Evolutionary conservation across 1,140 invertebrate species (phyloP), one percentile per base, ranked within the genome.

Genomic region (Eulimnadia texana): DNA sequence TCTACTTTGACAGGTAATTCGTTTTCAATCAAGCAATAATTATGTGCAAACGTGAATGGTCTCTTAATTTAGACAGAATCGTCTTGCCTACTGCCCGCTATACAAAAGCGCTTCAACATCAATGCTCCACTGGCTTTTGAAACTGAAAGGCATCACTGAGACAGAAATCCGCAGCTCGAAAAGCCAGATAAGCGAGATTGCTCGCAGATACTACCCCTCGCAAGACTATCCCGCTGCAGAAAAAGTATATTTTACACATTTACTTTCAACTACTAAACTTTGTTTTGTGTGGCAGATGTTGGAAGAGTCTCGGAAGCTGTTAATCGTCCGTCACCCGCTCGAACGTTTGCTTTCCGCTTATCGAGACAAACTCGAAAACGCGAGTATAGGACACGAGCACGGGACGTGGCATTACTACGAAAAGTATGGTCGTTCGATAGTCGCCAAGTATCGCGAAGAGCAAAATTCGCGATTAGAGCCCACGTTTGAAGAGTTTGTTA

Each of bases 401-500:
- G 77, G 76, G 10, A 75, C 73, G 19, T 68, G 74, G 42, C 79
- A 82, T 67, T 83, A 80, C 68, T 77, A 80, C 65, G 68, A 73
- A 29, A 75, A 76, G 63, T 82, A 79, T 64, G 80, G 81, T 0
- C 62, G 70, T n/a, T 72, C 72, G 63, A 83, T 83, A 50, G 77
- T 82, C 1, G 61, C 68, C 54, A 77, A 76, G 65, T 80, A 76
- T 62, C 68, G 80, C 49, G 67, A 69, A 64, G 72, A 19, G 71
- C 70, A 66, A 69, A 73, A 67, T 68, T 66, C 64, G 0, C 75
- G 76, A 2, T 67, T 72, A 74, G 83, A 68, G 78, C 84, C 66
- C 73, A 84, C 65, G 75, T 91, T 80, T 77, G 73, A 66, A 73
- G 90, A 80, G 81, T 90, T 78, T 76, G 83, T 72, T 67, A 64